Percentiles rank a stretch among this genome's conserved stretches.
Conservation (phyloP, 1,140 invertebrate species). For the Cryptotermes secundus region DNA sequence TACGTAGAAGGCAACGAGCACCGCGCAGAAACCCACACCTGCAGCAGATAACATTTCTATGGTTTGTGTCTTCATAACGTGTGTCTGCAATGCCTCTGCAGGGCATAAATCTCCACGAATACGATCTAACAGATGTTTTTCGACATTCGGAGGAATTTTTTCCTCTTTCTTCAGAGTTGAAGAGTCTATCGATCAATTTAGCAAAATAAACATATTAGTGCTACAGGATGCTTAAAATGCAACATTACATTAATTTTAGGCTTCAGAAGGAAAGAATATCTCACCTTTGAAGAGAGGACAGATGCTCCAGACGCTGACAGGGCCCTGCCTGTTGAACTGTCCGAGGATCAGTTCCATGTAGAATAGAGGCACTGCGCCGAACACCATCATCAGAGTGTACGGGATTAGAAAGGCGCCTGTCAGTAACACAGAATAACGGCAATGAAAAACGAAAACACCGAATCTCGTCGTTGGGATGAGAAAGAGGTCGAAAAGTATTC, state of each 20-base stretch:
- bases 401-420: slow-evolving; percentile 69
- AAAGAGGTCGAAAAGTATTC: too few relatives aligned
- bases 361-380: slow-evolving; percentile 81
- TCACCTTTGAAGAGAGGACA: slow-evolving; percentile 92
- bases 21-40: slow-evolving; percentile 84
- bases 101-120: too few relatives aligned
- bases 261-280: too few relatives aligned
- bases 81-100: too few relatives aligned
- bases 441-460: neutral
- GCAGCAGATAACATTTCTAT: slow-evolving; percentile 39
- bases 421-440: neutral
- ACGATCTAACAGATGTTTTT: too few relatives aligned
- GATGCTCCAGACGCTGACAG: slow-evolving; percentile 77
- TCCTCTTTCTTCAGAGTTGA: too few relatives aligned
- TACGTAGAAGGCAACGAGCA: slow-evolving; percentile 86
- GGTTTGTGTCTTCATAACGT: neutral
- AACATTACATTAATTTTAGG: too few relatives aligned
- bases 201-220: too few relatives aligned
- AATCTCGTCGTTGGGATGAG: too few relatives aligned
- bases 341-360: slow-evolving; percentile 84
- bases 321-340: slow-evolving; percentile 77
- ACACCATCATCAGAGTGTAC: slow-evolving; percentile 68
- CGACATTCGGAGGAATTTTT: too few relatives aligned
- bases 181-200: too few relatives aligned
- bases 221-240: too few relatives aligned